A percentile compares a stretch with the other conserved stretches of the same genome.
phyloP scores from a whole-genome alignment of 2,888 invertebrate genomes.

The Pristionchus mayeri region DNA sequence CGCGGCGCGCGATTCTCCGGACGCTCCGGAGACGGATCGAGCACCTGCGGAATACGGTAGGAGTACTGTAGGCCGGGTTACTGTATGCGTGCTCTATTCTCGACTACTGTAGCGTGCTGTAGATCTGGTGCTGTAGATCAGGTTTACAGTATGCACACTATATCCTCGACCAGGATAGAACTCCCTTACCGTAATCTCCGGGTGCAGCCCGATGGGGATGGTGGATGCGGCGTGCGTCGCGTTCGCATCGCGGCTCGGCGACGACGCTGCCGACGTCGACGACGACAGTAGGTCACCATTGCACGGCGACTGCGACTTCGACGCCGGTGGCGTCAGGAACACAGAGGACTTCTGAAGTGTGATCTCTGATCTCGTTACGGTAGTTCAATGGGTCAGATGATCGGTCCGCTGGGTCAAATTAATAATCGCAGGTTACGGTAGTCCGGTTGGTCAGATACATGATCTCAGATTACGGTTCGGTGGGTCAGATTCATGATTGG shows the following conservation, averaged over 20 bases:
- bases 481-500: too few species aligned
- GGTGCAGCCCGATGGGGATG: conserved; percentile 48
- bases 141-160: neutral
- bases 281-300: neutral
- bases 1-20: conserved; percentile 19
- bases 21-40: conserved; percentile 41
- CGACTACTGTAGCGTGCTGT: too few species aligned
- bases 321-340: conserved; percentile 18
- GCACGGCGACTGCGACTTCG: neutral
- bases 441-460: neutral
- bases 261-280: neutral
- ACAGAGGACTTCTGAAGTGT: conserved; percentile 11
- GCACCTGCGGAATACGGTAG: neutral
- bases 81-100: neutral
- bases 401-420: too few species aligned
- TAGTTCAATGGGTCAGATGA: neutral
- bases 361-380: conserved; percentile 26
- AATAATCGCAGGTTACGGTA: neutral
- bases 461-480: too few species aligned
- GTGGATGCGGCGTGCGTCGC: neutral
- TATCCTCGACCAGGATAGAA: too few species aligned
- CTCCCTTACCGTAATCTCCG: conserved; percentile 29
- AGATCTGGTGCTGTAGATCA: neutral
- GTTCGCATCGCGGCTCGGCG: neutral
- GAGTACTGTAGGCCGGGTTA: neutral